These are phyloP conservation scores for Heliconius erato DNA, from an alignment of 2,888 invertebrate species.

Conservation along the genomic window DNA sequence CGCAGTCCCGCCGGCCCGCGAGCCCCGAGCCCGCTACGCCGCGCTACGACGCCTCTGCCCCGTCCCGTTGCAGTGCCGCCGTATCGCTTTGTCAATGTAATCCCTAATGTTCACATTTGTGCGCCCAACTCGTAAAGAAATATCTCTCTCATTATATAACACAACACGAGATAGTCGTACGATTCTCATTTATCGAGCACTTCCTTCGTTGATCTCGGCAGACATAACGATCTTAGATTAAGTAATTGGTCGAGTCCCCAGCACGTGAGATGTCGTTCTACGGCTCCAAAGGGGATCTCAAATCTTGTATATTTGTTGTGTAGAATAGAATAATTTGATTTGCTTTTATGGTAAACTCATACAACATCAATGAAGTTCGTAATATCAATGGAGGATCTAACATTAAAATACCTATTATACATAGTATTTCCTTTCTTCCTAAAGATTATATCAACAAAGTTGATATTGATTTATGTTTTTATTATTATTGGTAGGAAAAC, in stretches of 20 bases:
- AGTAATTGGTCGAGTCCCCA: constrained; percentile 44
- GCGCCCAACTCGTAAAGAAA: constrained; percentile 26
- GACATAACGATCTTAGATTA: constrained; percentile 43
- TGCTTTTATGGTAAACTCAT: not conserved
- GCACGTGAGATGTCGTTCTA: constrained; percentile 30
- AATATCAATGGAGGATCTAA: not conserved
- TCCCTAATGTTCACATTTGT: constrained; percentile 37
- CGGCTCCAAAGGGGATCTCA: constrained; percentile 9
- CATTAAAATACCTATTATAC: not conserved
- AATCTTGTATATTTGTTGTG: not conserved
- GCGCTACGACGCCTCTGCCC: constrained; percentile 4
- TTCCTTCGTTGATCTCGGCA: constrained; percentile 31
- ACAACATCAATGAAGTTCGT: not conserved
- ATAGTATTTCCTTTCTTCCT: not conserved
- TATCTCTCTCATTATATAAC: constrained; percentile 40
- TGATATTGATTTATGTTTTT: not conserved
- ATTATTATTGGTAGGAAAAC: too few relatives aligned
- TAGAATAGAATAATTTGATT: not conserved
- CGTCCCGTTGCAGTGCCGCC: constrained; percentile 28
- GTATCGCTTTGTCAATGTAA: constrained; percentile 46
- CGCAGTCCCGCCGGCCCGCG: constrained; percentile 22
- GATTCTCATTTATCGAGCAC: constrained; percentile 9
- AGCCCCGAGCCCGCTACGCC: not conserved
- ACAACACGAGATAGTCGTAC: not conserved
- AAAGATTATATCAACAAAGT: not conserved